Evolutionary conservation across 2,888 invertebrate genomes (phyloP), one percentile per base, ranked within the genome.

Genomic region (Orchesellides sinensis): DNA sequence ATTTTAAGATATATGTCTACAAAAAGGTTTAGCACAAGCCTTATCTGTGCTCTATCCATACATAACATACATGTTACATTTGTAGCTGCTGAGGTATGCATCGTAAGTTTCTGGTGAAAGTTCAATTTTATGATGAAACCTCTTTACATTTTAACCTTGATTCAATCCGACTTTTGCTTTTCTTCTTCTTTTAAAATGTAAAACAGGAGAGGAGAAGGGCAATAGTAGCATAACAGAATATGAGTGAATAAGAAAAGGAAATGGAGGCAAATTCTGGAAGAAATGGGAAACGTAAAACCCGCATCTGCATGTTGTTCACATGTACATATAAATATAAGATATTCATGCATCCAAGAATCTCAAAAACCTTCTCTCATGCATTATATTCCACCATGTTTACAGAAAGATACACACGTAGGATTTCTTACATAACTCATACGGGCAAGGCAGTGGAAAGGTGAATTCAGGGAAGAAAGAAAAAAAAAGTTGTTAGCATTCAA

Each of bases 201-300:
- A 35, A 23, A 12, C 54, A 54, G 54, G 17, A 54, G 54, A n/a
- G n/a, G n/a, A n/a, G n/a, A n/a, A n/a, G n/a, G n/a, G n/a, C n/a
- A n/a, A n/a, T n/a, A n/a, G n/a, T n/a, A n/a, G n/a, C 19, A 49
- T 49, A 17, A n/a, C 49, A 6, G 40, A 19, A 47, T 49, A 68
- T 49, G 47, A 35, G 17, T 23, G 29, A 49, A 68, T 65, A 21
- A n/a, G 32, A 54, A 40, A 17, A 72, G 72, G 72, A 72, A 72
- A 72, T 72, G 72, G 72, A 72, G 59, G 59, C 47, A 59, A 72
- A 25, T 45, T 56, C n/a, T 4, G 68, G 25, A 68, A 10, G 54
- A n/a, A 40, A n/a, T 40, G n/a, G 54, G 54, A 69, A 69, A 54
- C 35, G 52, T 52, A 23, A 66, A 63, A 68, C 49, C 49, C 17